Percentiles rank a stretch among this genome's conserved stretches.
phyloP scores from a whole-genome alignment of 2,113 vertebrate species.

The Dasyprocta punctata region DNA sequence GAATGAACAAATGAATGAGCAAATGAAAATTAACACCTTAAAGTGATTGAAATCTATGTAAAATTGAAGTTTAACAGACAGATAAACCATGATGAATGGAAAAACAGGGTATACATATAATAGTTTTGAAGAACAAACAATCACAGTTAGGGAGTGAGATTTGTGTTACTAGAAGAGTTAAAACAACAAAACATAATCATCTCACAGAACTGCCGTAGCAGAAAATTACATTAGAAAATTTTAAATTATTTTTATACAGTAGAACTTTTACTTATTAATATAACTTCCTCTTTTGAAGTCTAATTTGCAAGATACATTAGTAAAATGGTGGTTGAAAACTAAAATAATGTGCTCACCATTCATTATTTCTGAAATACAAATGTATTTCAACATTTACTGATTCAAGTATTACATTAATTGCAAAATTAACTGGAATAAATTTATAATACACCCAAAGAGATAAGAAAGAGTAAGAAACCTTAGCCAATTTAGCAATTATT shows the following conservation, averaged over 20 bases:
- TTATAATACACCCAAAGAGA: background rate
- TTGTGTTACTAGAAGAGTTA: background rate
- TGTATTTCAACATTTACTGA: slow-evolving; percentile 1
- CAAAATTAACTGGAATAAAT: background rate
- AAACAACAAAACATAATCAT: background rate
- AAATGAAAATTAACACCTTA: background rate
- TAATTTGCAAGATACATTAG: background rate
- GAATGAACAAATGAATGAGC: no score
- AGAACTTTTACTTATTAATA: background rate
- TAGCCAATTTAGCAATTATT: background rate
- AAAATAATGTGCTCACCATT: background rate
- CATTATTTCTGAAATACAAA: background rate
- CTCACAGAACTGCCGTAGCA: background rate
- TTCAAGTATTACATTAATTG: background rate
- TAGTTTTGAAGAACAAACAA: background rate
- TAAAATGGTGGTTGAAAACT: background rate
- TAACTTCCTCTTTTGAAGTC: background rate
- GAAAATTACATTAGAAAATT: background rate
- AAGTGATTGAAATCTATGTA: background rate
- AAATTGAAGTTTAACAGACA: background rate
- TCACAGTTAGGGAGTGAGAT: background rate
- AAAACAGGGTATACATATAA: background rate
- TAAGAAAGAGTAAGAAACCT: background rate
- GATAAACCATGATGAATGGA: background rate
- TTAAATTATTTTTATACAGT: background rate